These are phyloP conservation scores for Semaprochilodus insignis DNA, from an alignment of 2,797 vertebrate genomes.

Conservation along the genomic window DNA sequence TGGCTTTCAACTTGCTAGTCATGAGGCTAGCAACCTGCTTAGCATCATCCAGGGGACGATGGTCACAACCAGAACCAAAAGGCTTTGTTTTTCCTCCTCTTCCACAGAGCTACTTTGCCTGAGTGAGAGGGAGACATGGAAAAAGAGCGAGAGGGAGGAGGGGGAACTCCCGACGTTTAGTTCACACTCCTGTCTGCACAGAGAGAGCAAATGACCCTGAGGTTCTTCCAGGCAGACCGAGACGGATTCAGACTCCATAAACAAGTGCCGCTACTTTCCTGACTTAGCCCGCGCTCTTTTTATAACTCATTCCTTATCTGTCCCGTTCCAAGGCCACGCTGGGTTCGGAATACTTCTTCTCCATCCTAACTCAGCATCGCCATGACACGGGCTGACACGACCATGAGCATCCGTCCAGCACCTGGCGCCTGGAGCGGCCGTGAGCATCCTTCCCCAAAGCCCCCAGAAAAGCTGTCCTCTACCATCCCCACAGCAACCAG, in stretches of 20 bases:
- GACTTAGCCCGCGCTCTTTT: neutral
- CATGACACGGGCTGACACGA: slow-evolving; percentile 4
- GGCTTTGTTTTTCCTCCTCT: neutral
- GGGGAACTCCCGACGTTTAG: neutral
- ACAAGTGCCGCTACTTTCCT: neutral
- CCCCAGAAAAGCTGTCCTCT: neutral
- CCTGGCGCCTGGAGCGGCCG: neutral
- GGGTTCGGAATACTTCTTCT: neutral
- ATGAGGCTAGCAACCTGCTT: neutral
- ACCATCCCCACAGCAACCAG: neutral
- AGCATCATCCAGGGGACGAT: neutral
- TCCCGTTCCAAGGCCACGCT: neutral
- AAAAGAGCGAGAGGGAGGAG: neutral
- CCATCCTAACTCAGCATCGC: neutral
- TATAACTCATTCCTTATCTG: slow-evolving; percentile 2
- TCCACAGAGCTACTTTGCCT: neutral
- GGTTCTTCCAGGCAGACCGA: neutral
- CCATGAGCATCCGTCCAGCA: neutral
- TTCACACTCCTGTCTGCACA: neutral
- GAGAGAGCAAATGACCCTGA: neutral
- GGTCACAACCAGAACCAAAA: neutral
- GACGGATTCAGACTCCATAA: neutral
- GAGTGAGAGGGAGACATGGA: neutral
- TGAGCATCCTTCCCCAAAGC: neutral
- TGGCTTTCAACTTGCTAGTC: too few species aligned